Conservation (phyloP, 2,113 vertebrate species). For the Equus przewalskii region DNA sequence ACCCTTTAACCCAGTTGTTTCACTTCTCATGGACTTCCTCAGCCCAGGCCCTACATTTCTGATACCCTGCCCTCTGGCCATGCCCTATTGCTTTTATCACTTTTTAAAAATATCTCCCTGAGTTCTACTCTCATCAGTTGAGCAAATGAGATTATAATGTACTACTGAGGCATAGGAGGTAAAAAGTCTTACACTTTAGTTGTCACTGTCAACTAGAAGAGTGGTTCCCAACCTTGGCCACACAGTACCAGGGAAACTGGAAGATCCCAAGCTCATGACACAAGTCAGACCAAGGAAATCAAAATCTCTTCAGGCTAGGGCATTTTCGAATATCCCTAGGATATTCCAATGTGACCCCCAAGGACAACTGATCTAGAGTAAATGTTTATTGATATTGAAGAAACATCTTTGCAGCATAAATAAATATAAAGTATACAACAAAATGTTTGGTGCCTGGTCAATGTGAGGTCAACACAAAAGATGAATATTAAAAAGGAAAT, state of each 20-base stretch:
- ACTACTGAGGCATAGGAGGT: neutral
- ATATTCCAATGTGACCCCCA: neutral
- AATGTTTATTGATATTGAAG: neutral
- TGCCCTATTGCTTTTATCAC: neutral
- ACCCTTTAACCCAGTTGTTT: too few relatives aligned
- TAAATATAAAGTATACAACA: neutral
- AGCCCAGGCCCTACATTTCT: too few relatives aligned
- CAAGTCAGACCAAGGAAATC: neutral
- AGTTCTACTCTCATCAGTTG: neutral
- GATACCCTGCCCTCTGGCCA: neutral
- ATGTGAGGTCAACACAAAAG: neutral
- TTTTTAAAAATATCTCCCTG: neutral
- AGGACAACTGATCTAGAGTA: neutral
- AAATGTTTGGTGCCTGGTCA: neutral
- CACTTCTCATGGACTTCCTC: neutral
- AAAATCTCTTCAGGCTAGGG: neutral
- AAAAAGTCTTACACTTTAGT: neutral
- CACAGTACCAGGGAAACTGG: too few relatives aligned
- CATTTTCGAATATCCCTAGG: neutral
- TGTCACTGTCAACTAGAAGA: neutral
- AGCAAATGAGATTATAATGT: neutral
- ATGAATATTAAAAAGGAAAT: neutral
- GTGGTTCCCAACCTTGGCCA: neutral
- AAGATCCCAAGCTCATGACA: neutral
- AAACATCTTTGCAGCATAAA: neutral